Conservation (phyloP, 2,113 vertebrate genomes). For the Rhadina sibilatrix region DNA sequence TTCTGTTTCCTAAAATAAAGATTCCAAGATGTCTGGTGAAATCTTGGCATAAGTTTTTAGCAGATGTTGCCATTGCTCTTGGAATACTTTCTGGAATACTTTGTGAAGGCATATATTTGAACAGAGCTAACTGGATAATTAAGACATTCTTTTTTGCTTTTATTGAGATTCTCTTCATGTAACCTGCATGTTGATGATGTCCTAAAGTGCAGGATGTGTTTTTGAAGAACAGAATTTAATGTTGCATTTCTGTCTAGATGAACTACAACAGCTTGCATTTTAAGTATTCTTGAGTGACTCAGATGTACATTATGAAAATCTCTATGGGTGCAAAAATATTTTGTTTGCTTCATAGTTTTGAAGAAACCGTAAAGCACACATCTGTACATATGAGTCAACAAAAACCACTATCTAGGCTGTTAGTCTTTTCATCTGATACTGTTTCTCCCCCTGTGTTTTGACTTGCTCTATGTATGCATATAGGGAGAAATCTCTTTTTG, state of each 20-base stretch:
- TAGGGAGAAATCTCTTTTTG: not conserved
- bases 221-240: not conserved
- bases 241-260: not conserved
- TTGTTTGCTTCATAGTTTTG: conserved; percentile 60
- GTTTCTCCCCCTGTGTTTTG: conserved; percentile 41
- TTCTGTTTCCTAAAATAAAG: conserved; percentile 74
- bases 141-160: conserved; percentile 7
- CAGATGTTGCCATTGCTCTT: conserved; percentile 73
- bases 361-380: conserved; percentile 56
- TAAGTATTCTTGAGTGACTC: conserved; percentile 38
- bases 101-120: conserved; percentile 26
- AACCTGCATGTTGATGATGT: not conserved
- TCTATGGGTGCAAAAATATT: conserved; percentile 67
- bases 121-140: conserved; percentile 28
- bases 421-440: conserved; percentile 40
- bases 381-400: conserved; percentile 67
- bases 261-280: conserved; percentile 6
- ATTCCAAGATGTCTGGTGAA: conserved; percentile 67
- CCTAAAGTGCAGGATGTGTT: conserved; percentile 23
- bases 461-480: not conserved
- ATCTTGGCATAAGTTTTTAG: conserved; percentile 68
- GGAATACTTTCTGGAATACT: conserved; percentile 62
- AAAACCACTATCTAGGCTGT: conserved; percentile 37
- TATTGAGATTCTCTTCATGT: not conserved
- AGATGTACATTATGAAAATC: conserved; percentile 41